These are phyloP conservation scores for Calameuta pallipes DNA, from an alignment of 2,888 invertebrate genomes.

Conservation along the genomic window DNA sequence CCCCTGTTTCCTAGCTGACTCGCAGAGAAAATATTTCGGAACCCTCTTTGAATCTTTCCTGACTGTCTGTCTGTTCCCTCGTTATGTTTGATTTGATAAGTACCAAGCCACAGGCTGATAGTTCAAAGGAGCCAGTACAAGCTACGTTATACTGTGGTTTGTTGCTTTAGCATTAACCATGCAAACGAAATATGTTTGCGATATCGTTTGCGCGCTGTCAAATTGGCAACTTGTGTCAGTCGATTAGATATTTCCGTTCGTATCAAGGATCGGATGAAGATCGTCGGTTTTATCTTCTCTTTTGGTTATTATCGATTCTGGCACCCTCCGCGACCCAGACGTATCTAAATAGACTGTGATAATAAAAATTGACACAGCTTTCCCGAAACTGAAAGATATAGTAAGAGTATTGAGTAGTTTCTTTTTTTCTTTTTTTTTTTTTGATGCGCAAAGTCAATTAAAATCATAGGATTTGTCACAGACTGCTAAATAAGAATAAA, in stretches of 20 bases:
- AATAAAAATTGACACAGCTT: neutral
- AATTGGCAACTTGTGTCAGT: constrained; percentile 40
- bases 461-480: neutral
- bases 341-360: neutral
- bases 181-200: constrained; percentile 42
- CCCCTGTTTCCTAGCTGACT: constrained; percentile 6
- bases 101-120: constrained; percentile 34
- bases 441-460: no score
- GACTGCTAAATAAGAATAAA: neutral
- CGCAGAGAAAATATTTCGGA: constrained; percentile 4
- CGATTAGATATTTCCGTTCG: constrained; percentile 30
- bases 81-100: constrained; percentile 44
- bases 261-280: constrained; percentile 22
- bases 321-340: neutral
- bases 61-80: neutral
- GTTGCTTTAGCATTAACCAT: constrained; percentile 54
- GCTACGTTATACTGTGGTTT: constrained; percentile 41
- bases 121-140: constrained; percentile 53
- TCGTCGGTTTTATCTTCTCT: neutral
- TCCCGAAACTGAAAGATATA: neutral
- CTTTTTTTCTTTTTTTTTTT: no score
- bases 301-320: neutral
- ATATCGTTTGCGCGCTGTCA: constrained; percentile 20
- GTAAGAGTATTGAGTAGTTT: no score
- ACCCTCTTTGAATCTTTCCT: neutral